These are phyloP conservation scores for Momotus momota DNA, from an alignment of 2,797 vertebrate species.

Conservation along the genomic window DNA sequence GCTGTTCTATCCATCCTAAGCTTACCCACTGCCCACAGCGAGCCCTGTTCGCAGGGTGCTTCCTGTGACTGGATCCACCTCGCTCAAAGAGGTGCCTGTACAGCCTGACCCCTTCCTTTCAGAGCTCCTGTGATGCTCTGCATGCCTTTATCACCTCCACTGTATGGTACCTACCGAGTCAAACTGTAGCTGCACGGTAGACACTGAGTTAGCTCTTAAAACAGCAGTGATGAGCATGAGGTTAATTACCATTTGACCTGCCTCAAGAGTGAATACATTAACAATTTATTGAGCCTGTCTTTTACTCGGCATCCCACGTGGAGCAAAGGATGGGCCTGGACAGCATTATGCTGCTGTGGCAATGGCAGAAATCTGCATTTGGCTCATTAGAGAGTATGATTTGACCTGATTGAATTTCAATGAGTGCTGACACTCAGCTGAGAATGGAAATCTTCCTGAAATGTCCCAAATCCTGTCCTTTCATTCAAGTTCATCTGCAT, in stretches of 20 bases:
- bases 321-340: not conserved
- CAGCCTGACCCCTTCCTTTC: not conserved
- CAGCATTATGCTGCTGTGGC: not conserved
- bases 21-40: not conserved
- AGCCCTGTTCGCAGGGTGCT: not conserved
- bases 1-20: too few species aligned
- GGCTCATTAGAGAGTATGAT: not conserved
- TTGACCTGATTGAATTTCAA: not conserved
- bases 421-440: not conserved
- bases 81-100: not conserved
- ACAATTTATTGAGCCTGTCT: not conserved
- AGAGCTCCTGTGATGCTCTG: not conserved
- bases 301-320: not conserved
- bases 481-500: not conserved
- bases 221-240: not conserved
- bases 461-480: not conserved
- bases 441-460: not conserved
- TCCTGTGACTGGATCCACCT: not conserved
- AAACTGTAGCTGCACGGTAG: not conserved
- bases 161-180: not conserved
- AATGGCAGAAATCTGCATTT: not conserved
- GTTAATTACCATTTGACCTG: conserved; percentile 26
- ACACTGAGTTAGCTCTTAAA: not conserved
- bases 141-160: not conserved
- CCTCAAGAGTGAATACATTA: not conserved